Evolutionary conservation across 2,797 vertebrate species (phyloP).

Genomic region (Telmatherina bonti): DNA sequence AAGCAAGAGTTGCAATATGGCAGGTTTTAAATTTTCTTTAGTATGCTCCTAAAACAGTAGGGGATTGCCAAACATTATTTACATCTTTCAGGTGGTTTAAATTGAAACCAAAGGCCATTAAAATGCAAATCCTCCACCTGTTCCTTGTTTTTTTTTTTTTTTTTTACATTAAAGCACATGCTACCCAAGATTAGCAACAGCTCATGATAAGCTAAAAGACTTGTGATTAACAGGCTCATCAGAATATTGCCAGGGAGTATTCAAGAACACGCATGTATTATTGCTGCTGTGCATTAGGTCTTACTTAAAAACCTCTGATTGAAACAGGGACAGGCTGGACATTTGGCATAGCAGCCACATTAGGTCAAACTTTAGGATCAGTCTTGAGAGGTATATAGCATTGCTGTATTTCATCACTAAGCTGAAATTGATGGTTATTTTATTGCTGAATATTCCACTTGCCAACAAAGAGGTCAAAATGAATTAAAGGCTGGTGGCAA

Average conservation of each 20-base stretch:
- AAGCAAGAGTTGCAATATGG: neutral
- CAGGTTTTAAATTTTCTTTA: neutral
- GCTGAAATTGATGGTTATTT: slow-evolving; percentile 25
- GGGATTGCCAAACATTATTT: neutral
- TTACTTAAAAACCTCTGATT: too few species aligned
- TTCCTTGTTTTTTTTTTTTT: slow-evolving; percentile 25
- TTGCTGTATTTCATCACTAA: slow-evolving; percentile 30
- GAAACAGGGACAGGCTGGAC: too few species aligned
- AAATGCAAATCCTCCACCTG: slow-evolving; percentile 22
- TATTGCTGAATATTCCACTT: slow-evolving; percentile 6
- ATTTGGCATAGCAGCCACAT: too few species aligned
- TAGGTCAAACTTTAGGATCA: slow-evolving; percentile 19
- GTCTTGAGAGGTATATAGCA: slow-evolving; percentile 8
- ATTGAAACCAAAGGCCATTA: neutral
- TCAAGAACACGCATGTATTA: slow-evolving; percentile 35
- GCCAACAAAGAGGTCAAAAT: slow-evolving; percentile 10
- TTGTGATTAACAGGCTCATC: slow-evolving; percentile 53
- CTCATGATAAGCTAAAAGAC: slow-evolving; percentile 55
- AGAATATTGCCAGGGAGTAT: slow-evolving; percentile 36
- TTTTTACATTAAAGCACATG: slow-evolving; percentile 35
- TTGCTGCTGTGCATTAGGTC: slow-evolving; percentile 29
- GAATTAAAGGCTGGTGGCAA: slow-evolving; percentile 21
- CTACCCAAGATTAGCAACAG: slow-evolving; percentile 36
- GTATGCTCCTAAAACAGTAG: neutral
- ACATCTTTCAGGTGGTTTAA: neutral